phyloP scores from a whole-genome alignment of 2,888 invertebrate species.

The Parnassius apollo region DNA sequence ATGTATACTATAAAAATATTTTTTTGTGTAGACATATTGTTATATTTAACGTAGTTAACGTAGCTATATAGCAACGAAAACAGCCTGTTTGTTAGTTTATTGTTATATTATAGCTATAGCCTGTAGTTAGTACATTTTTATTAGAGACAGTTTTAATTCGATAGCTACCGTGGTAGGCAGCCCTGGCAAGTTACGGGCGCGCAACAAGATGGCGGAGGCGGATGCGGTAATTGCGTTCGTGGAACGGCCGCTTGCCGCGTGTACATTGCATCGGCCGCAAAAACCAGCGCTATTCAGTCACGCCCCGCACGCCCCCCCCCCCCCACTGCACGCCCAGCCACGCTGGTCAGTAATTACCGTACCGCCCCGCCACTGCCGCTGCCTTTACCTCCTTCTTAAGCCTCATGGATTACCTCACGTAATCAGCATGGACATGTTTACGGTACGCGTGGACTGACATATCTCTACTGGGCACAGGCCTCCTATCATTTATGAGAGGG shows the following conservation, averaged over 20 bases:
- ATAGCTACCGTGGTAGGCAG: background rate
- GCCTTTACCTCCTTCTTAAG: background rate
- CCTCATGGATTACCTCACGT: background rate
- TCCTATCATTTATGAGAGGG: too few species aligned
- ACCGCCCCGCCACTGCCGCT: background rate
- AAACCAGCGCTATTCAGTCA: conserved; percentile 38
- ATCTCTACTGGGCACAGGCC: background rate
- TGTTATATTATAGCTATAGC: too few species aligned
- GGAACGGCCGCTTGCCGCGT: conserved; percentile 55
- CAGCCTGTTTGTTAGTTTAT: too few species aligned
- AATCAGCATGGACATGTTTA: background rate
- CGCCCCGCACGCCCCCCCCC: conserved; percentile 15
- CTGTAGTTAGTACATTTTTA: too few species aligned
- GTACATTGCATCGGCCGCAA: conserved; percentile 62
- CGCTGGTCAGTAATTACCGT: background rate
- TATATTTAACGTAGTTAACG: too few species aligned
- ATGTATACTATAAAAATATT: too few species aligned
- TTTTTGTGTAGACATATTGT: too few species aligned
- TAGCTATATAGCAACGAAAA: too few species aligned
- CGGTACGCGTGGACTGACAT: background rate
- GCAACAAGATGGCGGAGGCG: conserved; percentile 76
- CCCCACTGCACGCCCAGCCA: conserved; percentile 17
- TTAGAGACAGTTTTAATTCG: background rate
- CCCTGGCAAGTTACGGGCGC: conserved; percentile 10
- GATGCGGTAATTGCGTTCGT: conserved; percentile 75